Conservation (phyloP, 2,797 vertebrate species). For the Poeciliopsis turneri region DNA sequence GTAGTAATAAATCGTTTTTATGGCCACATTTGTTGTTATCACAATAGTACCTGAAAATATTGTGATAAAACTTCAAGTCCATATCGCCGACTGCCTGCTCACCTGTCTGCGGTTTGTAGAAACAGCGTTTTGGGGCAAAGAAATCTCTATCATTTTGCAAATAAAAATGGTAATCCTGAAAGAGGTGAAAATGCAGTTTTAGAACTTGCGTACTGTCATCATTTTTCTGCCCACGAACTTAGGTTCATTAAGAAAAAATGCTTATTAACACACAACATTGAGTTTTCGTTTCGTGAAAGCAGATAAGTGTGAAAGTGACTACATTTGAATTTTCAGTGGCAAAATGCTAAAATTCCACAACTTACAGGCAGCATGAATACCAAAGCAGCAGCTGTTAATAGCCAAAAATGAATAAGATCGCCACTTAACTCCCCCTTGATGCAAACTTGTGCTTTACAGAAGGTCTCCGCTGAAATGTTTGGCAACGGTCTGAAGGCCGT, state of each 20-base stretch:
- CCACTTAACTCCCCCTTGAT: neutral
- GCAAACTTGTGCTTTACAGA: conserved; percentile 2
- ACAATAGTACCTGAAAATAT: too few species aligned
- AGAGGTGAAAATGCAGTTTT: neutral
- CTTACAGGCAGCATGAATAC: neutral
- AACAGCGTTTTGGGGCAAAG: too few species aligned
- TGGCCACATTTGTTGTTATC: too few species aligned
- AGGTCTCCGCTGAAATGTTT: conserved; percentile 1
- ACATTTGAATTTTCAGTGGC: neutral
- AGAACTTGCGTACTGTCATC: neutral
- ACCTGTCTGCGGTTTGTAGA: too few species aligned
- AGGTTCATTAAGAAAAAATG: neutral
- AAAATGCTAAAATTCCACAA: neutral
- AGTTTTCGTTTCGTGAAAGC: neutral
- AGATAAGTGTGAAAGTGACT: too few species aligned
- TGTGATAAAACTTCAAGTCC: too few species aligned
- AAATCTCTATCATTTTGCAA: too few species aligned
- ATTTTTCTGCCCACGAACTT: neutral
- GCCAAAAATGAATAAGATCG: neutral
- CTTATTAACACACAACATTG: neutral
- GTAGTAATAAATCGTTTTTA: too few species aligned
- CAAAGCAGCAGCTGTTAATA: neutral
- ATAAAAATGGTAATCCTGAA: neutral
- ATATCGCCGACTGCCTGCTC: too few species aligned
- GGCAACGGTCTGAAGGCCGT: neutral